These are phyloP conservation scores for Ameiurus melas DNA, from an alignment of 2,113 vertebrate genomes.

Conservation along the genomic window DNA sequence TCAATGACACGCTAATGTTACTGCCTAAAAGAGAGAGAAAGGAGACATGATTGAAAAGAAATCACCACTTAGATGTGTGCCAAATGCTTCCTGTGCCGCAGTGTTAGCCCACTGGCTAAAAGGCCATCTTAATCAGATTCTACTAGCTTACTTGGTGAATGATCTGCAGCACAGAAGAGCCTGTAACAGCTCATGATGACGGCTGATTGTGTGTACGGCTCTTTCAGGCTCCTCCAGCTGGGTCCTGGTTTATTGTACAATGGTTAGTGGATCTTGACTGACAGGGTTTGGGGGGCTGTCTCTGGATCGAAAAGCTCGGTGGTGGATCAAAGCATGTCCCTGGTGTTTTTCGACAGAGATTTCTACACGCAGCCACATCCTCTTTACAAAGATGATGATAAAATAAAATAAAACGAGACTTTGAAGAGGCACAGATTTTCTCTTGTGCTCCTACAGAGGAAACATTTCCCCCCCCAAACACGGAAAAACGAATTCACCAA, in stretches of 20 bases:
- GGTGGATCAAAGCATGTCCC: conserved; percentile 63
- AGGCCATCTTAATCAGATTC: neutral
- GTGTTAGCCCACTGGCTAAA: neutral
- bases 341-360: conserved; percentile 45
- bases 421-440: conserved; percentile 18
- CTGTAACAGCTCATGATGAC: neutral
- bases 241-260: neutral
- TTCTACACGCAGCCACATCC: conserved; percentile 25
- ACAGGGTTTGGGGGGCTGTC: conserved; percentile 42
- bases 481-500: conserved; percentile 15
- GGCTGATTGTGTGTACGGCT: neutral
- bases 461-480: neutral
- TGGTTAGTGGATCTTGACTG: conserved; percentile 37
- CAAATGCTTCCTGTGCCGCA: neutral
- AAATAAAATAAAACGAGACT: conserved; percentile 25
- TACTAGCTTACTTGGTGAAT: neutral
- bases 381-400: conserved; percentile 20
- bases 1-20: conserved; percentile 87
- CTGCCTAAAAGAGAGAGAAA: conserved; percentile 76
- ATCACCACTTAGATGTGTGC: neutral
- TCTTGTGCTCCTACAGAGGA: neutral
- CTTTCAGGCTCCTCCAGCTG: neutral
- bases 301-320: conserved; percentile 60
- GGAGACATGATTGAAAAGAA: neutral
- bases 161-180: neutral